Evolutionary conservation across 35 echinoderm and acorn worm genomes (phyloP), one percentile per base, ranked within the genome.

Genomic region (Acanthaster planci): DNA sequence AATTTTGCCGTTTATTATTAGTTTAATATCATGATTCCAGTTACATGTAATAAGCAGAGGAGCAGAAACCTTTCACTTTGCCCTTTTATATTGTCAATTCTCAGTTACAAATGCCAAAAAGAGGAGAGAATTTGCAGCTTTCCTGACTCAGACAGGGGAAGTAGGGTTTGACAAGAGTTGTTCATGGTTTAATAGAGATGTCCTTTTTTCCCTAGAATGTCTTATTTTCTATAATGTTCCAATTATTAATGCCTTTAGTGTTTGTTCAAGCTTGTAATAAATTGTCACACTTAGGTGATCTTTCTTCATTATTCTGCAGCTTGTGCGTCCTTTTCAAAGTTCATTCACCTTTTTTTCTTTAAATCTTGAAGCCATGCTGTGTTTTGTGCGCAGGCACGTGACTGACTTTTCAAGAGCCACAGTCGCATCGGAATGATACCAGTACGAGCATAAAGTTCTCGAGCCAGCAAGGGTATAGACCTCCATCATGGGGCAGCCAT

Each of bases 271-370:
- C 64, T 72, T 72, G 64, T 72, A 72, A 72, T 72, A 72, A 72
- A 72, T 72, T 72, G 64, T 72, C 64, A 72, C 64, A 72, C 64
- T 72, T 72, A 72, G 64, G 64, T 72, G 64, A 72, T 72, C 64
- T 72, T 72, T 72, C 64, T 72, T 72, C 64, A 72, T 72, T 72
- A 72, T 34, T 72, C 64, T 31, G 34, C 26, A 72, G 4, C 4
- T 12, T 47, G 42, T 47, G 42, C 12, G 42, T 47, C 42, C 12
- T 47, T 47, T 47, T 47, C 42, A n/a, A n/a, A n/a, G n/a, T n/a
- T n/a, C n/a, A n/a, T n/a, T n/a, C 42, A 47, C 12, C 12, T 47
- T 47, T 47, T 6, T 47, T 47, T 47, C 42, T 47, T 47, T 47
- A 6, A 47, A 47, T 6, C 4, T 47, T 47, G n/a, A n/a, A n/a